Percentiles rank a stretch among this genome's conserved stretches.
These are phyloP conservation scores for Ia io DNA, from an alignment of 2,113 vertebrate species.

Conservation along the genomic window DNA sequence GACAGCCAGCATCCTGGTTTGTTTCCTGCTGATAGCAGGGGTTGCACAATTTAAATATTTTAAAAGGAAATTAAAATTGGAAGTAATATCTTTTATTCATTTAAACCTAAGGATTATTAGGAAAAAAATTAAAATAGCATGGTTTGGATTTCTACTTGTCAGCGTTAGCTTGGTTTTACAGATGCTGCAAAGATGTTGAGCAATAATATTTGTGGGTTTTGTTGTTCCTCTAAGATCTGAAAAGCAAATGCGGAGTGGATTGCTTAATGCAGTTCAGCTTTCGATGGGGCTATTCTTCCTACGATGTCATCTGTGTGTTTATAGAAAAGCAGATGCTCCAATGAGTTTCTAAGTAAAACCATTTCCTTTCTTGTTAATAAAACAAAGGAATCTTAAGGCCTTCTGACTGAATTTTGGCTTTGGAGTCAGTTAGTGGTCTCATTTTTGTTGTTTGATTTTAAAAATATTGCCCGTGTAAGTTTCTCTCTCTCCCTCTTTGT, in stretches of 20 bases:
- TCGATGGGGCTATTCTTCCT: not conserved
- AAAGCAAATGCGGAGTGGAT: not conserved
- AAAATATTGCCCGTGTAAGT: not conserved
- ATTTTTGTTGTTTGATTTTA: not conserved
- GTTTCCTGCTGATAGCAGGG: not conserved
- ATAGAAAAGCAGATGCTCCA: slow-evolving; percentile 42
- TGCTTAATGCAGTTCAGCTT: not conserved
- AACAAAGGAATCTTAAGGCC: slow-evolving; percentile 47
- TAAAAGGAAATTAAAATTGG: slow-evolving; percentile 42
- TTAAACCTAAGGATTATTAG: slow-evolving; percentile 15
- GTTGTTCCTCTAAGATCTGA: not conserved
- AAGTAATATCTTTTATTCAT: slow-evolving; percentile 27
- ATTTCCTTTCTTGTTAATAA: slow-evolving; percentile 40
- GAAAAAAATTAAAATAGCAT: not conserved
- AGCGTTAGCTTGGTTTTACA: not conserved
- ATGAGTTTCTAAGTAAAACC: slow-evolving; percentile 11
- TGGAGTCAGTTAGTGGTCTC: not conserved
- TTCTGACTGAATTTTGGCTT: slow-evolving; percentile 50
- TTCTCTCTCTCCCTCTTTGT: not conserved
- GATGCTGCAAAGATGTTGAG: not conserved
- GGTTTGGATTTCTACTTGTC: not conserved
- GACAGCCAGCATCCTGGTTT: not conserved
- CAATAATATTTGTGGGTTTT: not conserved
- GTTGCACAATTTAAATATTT: not conserved
- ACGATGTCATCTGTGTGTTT: slow-evolving; percentile 23